phyloP scores from a whole-genome alignment of 1,140 invertebrate species.

The Drosophila sechellia region DNA sequence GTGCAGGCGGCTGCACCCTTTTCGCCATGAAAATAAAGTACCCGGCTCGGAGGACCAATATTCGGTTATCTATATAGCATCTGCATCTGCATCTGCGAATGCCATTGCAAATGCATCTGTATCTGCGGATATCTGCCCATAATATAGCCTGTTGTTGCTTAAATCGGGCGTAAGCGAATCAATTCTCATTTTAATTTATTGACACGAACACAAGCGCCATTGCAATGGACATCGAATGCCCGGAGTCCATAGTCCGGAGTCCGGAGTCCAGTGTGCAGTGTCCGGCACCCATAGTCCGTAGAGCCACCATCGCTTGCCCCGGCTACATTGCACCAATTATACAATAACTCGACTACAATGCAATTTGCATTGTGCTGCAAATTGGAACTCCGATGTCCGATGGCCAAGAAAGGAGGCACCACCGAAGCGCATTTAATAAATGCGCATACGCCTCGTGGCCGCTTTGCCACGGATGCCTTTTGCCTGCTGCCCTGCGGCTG shows the following conservation, averaged over 20 bases:
- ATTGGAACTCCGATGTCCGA: slow-evolving; percentile 69
- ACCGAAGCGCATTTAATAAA: slow-evolving; percentile 74
- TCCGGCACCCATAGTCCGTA: neutral
- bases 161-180: slow-evolving; percentile 82
- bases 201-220: slow-evolving; percentile 70
- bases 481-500: slow-evolving; percentile 20
- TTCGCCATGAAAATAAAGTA: slow-evolving; percentile 20
- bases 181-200: slow-evolving; percentile 83
- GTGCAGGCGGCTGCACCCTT: slow-evolving; percentile 48
- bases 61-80: neutral
- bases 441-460: slow-evolving; percentile 66
- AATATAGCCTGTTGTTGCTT: slow-evolving; percentile 78
- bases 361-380: slow-evolving; percentile 80
- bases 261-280: neutral
- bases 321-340: slow-evolving; percentile 76
- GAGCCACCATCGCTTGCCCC: slow-evolving; percentile 12
- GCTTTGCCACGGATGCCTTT: slow-evolving; percentile 1
- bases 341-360: slow-evolving; percentile 82
- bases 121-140: slow-evolving; percentile 67
- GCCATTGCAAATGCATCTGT: slow-evolving; percentile 25
- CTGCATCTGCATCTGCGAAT: slow-evolving; percentile 15
- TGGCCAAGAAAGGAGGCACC: slow-evolving; percentile 40
- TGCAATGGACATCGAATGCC: slow-evolving; percentile 16
- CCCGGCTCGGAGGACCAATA: neutral
- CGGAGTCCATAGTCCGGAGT: slow-evolving; percentile 8